Evolutionary conservation across 1,140 invertebrate species (phyloP), one percentile per base, ranked within the genome.

Genomic region (Drosophila ficusphila): DNA sequence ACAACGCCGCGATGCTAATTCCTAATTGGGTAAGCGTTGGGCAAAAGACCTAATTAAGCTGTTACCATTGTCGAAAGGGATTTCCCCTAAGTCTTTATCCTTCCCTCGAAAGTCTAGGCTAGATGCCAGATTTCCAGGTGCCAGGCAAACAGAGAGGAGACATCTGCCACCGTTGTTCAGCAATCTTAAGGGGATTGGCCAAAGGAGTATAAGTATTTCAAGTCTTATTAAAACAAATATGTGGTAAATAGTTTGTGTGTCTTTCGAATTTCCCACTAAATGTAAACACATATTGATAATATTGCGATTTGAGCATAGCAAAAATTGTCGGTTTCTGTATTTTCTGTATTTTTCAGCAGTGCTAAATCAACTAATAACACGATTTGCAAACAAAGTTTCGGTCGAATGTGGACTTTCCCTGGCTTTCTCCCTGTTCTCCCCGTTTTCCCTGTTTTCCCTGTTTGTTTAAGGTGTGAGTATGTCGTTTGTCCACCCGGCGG

Each of bases 31-130:
- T 41, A 52, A 64, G 21, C 64, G 23, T 46, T n/a, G n/a, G n/a
- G n/a, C n/a, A n/a, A 82, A 68, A 61, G 19, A 41, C 67, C 64
- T 81, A 79, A 79, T 79, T 76, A 79, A 62, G 78, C 56, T 69
- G 52, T 57, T 74, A 53, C 54, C 33, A 53, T 61, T 75, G 27
- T 33, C 49, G 42, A 48, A 25, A 46, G 7, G 2, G 12, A 16
- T 4, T 12, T 61, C 11, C 9, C 11, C 16, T 2, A 0, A 2
- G 0, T 25, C n/a, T 0, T 19, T 14, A 11, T 33, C 8, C 41
- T 5, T 36, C 5, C 12, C 3, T 8, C 36, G n/a, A 12, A 16
- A 42, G 34, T 58, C 57, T 61, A 62, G 54, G 19, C 36, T 42
- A 61, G 54, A 25, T 12, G n/a, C n/a, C n/a, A n/a, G n/a, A n/a